Evolutionary conservation across 2,888 invertebrate genomes (phyloP), one percentile per base, ranked within the genome.

Genomic region (Hirtodrosophila duncani): DNA sequence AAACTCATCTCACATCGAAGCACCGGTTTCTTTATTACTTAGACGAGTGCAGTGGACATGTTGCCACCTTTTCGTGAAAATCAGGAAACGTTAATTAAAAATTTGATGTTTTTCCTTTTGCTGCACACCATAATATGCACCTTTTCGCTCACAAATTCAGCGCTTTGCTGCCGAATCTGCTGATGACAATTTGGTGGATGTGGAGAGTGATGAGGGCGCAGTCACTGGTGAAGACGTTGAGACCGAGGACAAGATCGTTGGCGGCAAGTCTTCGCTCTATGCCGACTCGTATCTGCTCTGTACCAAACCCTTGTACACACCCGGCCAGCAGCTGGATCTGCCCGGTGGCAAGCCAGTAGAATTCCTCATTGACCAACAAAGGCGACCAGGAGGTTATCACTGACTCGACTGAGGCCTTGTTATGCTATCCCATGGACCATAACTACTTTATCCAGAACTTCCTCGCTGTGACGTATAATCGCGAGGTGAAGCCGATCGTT

Each of bases 391-490:
- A 98, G 70, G 98, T 98, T 83, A 87, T 94, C 14, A 91, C 99
- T 13, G 98, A 99, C 84, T 92, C 94, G 3, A 90, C 99, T 84
- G 99, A 99, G 82, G 98, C 98, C 0, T 98, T 98, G 0, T 98
- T 99, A 92, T 93, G 98, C 72, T 99, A 99, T 85, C 98, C 99
- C 5, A 95, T 98, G 94, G 99, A 99, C 88, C 99, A 96, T 88
- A 96, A 93, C 69, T 99, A 96, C 88, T 95, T 95, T 88, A 97
- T 99, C 68, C 98, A 99, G 88, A 99, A 99, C 88, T 99, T 99
- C 88, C 96, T 98, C 0, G 93, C 95, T 0, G 90, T 96, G 78
- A 91, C 92, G 1, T 97, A 94, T 88, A 94, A 95, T 83, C 92
- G 93, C 69, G 90, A 94, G 69, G 96, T 99, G 1, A 93, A 95